Conservation (phyloP, 2,113 vertebrate genomes). For the Rhabdomys dilectus region DNA sequence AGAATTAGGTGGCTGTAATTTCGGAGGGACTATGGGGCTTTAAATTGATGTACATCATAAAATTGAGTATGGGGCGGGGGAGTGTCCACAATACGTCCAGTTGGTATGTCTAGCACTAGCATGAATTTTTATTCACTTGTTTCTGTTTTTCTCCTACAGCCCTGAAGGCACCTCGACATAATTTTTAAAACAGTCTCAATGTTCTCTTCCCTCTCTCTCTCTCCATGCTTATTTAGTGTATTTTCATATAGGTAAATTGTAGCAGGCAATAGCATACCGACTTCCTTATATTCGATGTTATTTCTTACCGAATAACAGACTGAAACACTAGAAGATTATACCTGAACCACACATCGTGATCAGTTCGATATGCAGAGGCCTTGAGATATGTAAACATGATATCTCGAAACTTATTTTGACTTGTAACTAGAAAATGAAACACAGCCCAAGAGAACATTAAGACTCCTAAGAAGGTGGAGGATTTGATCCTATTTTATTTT, state of each 20-base stretch:
- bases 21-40: conserved; percentile 30
- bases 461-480: neutral
- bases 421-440: neutral
- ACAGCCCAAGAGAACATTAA: neutral
- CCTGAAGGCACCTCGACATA: neutral
- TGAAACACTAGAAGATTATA: conserved; percentile 26
- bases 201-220: neutral
- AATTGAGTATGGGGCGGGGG: neutral
- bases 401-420: conserved; percentile 46
- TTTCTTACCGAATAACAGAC: conserved; percentile 5
- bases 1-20: conserved; percentile 70
- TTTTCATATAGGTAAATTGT: conserved; percentile 10
- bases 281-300: neutral
- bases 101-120: neutral
- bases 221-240: neutral
- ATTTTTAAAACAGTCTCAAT: neutral
- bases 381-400: conserved; percentile 52
- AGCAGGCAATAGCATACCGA: neutral
- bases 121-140: conserved; percentile 21
- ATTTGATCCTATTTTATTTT: conserved; percentile 53
- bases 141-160: conserved; percentile 27
- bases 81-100: neutral
- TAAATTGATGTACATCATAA: conserved; percentile 35
- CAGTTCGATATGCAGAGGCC: conserved; percentile 24
- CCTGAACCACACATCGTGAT: neutral